Base-by-base conservation (phyloP, 2,113 vertebrate species). In the Mungos mungo region DNA sequence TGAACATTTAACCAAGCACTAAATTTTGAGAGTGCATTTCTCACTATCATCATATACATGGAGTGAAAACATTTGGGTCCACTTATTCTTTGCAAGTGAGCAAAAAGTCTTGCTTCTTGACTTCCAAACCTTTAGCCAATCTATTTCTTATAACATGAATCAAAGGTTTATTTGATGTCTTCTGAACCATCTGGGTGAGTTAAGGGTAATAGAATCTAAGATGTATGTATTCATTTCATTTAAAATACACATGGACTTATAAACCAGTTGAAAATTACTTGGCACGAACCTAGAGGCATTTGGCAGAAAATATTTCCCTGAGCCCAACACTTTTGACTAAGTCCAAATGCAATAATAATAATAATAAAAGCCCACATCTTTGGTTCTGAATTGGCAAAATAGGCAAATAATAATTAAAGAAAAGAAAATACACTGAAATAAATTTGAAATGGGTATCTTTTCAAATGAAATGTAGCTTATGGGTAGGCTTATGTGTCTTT, bases 121-220 rank as follows among this genome's bases (percentile, higher is more conserved):
- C 60, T 96, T 97, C 45, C 25, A 87, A 95, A 91, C 1, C 52
- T 92, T 96, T 92, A 95, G 94, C 77, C 88, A 95, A 96, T 97
- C 60, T 96, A 94, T 97, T 97, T 95, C 94, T 93, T 96, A 96
- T 90, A 94, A 93, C 5, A 35, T 57, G 60, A 96, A 90, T 91
- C 84, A 97, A 96, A 96, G 76, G 27, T 93, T 95, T 98, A 92
- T 96, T 97, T 92, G 47, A 83, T 94, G 54, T 90, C 81, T 96
- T 97, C 91, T 97, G 47, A 98, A 91, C 85, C 81, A 93, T 96
- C 94, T 97, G 90, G 31, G 35, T 98, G 94, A 97, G 90, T 96
- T 98, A 96, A 97, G 81, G 80, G 63, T 89, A 97, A 97, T 97
- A 63, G 96, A 97, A 96, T 97, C 96, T 98, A 97, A 97, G 98